Evolutionary conservation across 2,797 vertebrate species (phyloP).

Genomic region (Pristis pectinata): DNA sequence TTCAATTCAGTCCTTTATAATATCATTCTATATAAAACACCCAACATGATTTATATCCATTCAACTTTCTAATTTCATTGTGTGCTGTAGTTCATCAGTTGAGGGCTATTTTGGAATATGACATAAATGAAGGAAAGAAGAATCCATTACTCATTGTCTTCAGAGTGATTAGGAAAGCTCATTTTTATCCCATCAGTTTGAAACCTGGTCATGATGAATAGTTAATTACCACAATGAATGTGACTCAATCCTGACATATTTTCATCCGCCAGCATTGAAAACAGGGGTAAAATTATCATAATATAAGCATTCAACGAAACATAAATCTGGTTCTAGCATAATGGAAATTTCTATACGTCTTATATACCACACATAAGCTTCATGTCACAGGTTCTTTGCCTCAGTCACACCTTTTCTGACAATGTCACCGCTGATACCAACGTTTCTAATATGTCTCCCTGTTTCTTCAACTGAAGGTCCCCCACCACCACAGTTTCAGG

Average conservation of each 20-base stretch:
- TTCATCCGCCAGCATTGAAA: not conserved
- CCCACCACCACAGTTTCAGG: too few species aligned
- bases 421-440: too few species aligned
- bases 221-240: not conserved
- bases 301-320: not conserved
- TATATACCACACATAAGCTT: not conserved
- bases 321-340: not conserved
- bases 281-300: not conserved
- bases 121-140: not conserved
- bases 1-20: not conserved
- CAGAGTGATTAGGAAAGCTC: not conserved
- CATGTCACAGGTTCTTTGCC: too few species aligned
- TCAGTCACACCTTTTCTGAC: too few species aligned
- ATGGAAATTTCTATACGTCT: not conserved
- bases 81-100: conserved; percentile 22
- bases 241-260: not conserved
- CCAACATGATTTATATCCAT: conserved; percentile 17
- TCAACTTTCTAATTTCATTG: not conserved
- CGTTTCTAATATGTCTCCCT: too few species aligned
- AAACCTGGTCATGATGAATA: conserved; percentile 1
- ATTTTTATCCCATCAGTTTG: conserved; percentile 11
- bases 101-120: conserved; percentile 29
- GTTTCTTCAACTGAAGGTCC: too few species aligned
- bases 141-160: conserved; percentile 20
- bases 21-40: not conserved